A percentile compares a stretch with the other conserved stretches of the same genome.
Evolutionary conservation across 2,797 vertebrate genomes (phyloP).

Genomic region (Carduelis carduelis): DNA sequence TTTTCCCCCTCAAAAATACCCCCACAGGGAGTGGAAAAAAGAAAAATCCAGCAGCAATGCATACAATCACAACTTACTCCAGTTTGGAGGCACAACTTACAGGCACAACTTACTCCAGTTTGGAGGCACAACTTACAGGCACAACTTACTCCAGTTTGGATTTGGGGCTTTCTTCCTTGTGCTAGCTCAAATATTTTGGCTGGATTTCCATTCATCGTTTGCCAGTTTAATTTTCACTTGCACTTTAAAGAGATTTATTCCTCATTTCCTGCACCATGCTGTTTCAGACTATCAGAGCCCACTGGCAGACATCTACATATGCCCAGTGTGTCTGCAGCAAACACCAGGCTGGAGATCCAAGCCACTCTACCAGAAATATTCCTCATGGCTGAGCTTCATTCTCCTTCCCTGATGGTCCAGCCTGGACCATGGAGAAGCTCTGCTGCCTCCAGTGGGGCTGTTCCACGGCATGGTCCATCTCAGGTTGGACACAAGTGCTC

Average conservation of each 20-base stretch:
- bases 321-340: background rate
- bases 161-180: background rate
- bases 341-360: background rate
- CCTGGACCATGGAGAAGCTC: background rate
- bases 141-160: background rate
- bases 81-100: background rate
- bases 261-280: background rate
- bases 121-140: background rate
- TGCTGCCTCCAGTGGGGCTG: background rate
- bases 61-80: background rate
- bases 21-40: background rate
- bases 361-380: background rate
- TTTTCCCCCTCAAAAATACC: background rate
- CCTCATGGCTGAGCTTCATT: background rate
- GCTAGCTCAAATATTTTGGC: background rate
- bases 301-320: background rate
- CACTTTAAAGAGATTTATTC: slow-evolving; percentile 11
- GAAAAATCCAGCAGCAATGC: background rate
- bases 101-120: background rate
- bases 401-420: background rate
- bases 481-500: background rate
- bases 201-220: background rate
- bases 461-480: background rate
- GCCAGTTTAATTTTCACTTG: slow-evolving; percentile 24
- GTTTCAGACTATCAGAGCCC: background rate